Evolutionary conservation across 1,140 invertebrate genomes (phyloP), one percentile per base, ranked within the genome.

Genomic region (Geopemphigus sp.): DNA sequence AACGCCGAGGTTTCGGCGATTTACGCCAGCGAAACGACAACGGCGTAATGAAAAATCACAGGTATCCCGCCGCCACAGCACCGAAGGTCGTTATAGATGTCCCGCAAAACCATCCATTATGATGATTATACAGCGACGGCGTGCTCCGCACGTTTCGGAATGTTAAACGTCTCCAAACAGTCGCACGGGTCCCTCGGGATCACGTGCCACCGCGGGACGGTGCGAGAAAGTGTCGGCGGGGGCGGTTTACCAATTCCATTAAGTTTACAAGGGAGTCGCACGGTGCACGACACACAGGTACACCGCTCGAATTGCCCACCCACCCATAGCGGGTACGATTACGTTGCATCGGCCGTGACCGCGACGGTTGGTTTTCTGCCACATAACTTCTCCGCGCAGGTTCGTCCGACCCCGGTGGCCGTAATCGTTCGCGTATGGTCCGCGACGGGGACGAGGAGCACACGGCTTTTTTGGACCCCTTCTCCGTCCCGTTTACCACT

Each of bases 341-440:
- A n/a, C n/a, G n/a, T n/a, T n/a, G n/a, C n/a, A n/a, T n/a, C n/a
- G n/a, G n/a, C n/a, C n/a, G n/a, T n/a, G n/a, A n/a, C n/a, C n/a
- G n/a, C 47, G 45, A 15, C 32, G 39, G 39, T 64, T 29, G 26
- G 29, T 74, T 74, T 76, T 76, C 73, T 59, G 56, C 56, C 56
- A 76, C 54, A 59, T 74, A 74, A 74, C 72, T 74, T 47, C 19
- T 66, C 63, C 5, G 17, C 12, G 53, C 53, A 19, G 11, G 32
- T n/a, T 64, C 32, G 61, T 68, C n/a, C n/a, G 39, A 32, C 12
- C 29, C 32, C 53, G 70, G 24, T 24, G 70, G 50, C 26, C 19
- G 19, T 73, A 53, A 73, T 73, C 56, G 70, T 73, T 17, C 70
- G 70, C 45, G 70, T 73, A 29, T 22, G 26, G 61, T 64, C 61